phyloP scores from a whole-genome alignment of 2,113 vertebrate species.

The Pristiophorus japonicus region DNA sequence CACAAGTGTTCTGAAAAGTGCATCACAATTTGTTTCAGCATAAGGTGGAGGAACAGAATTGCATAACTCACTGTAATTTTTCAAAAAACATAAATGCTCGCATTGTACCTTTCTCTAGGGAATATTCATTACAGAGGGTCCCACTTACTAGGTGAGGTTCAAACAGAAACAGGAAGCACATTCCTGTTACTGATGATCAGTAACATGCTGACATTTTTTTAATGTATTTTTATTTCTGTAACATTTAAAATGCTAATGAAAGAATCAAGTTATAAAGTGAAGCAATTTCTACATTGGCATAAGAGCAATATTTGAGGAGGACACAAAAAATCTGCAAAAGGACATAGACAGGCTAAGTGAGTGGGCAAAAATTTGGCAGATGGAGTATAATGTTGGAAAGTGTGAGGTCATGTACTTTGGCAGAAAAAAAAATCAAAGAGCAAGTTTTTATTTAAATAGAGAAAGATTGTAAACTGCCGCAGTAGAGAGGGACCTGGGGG shows the following conservation, averaged over 20 bases:
- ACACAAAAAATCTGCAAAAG: no score
- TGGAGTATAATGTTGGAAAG: no score
- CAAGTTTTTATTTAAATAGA: no score
- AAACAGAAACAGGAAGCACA: background rate
- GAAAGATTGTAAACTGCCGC: no score
- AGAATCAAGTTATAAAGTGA: background rate
- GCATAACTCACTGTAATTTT: background rate
- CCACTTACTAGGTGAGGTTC: background rate
- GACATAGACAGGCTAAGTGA: no score
- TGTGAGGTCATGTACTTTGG: no score
- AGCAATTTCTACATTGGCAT: background rate
- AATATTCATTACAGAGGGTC: background rate
- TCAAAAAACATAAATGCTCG: background rate
- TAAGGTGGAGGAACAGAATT: background rate
- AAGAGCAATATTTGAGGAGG: no score
- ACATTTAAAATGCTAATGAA: background rate
- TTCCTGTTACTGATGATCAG: background rate
- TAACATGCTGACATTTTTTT: background rate
- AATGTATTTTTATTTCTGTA: background rate
- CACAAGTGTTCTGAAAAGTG: background rate
- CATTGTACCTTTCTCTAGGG: background rate
- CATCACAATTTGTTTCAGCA: background rate
- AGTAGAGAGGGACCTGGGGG: no score
- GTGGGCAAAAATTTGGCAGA: no score
- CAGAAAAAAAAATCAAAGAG: no score